These are phyloP conservation scores for Horisme vitalbata DNA, from an alignment of 2,888 invertebrate genomes.

Conservation along the genomic window DNA sequence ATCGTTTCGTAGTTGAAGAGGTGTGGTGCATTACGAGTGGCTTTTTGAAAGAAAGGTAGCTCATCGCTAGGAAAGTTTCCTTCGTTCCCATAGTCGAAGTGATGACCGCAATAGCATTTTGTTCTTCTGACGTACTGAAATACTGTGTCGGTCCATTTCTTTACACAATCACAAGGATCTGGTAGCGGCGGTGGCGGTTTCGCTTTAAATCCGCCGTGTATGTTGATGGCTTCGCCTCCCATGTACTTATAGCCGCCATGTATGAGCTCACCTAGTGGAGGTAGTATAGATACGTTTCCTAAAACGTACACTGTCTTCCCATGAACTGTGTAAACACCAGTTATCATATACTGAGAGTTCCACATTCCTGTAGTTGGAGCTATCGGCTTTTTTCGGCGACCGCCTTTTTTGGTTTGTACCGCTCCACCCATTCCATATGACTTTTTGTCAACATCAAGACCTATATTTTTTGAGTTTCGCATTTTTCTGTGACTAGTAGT, in stretches of 20 bases:
- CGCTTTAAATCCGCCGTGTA: conserved; percentile 61
- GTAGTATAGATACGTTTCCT: conserved; percentile 53
- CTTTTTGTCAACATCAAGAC: conserved; percentile 52
- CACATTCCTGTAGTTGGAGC: conserved; percentile 55
- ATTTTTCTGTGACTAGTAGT: conserved; percentile 36
- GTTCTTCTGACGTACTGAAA: conserved; percentile 55
- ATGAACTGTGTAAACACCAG: conserved; percentile 54
- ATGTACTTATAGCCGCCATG: conserved; percentile 60
- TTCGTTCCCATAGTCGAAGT: conserved; percentile 63
- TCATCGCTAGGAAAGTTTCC: conserved; percentile 58
- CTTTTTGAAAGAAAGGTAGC: conserved; percentile 60
- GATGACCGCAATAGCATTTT: conserved; percentile 67
- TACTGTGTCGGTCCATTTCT: conserved; percentile 56
- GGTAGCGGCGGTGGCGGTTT: conserved; percentile 45
- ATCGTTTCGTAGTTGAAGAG: conserved; percentile 66
- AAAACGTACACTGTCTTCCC: conserved; percentile 57
- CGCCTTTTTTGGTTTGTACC: conserved; percentile 29
- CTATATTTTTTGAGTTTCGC: conserved; percentile 43
- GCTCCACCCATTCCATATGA: conserved; percentile 50
- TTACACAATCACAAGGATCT: conserved; percentile 61
- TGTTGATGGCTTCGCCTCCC: conserved; percentile 48
- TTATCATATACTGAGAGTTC: conserved; percentile 61
- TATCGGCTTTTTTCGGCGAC: conserved; percentile 44
- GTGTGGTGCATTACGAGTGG: conserved; percentile 47
- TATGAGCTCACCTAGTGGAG: conserved; percentile 60